Evolutionary conservation across 2,888 invertebrate genomes (phyloP), one percentile per base, ranked within the genome.

Genomic region (Scotopteryx bipunctaria): DNA sequence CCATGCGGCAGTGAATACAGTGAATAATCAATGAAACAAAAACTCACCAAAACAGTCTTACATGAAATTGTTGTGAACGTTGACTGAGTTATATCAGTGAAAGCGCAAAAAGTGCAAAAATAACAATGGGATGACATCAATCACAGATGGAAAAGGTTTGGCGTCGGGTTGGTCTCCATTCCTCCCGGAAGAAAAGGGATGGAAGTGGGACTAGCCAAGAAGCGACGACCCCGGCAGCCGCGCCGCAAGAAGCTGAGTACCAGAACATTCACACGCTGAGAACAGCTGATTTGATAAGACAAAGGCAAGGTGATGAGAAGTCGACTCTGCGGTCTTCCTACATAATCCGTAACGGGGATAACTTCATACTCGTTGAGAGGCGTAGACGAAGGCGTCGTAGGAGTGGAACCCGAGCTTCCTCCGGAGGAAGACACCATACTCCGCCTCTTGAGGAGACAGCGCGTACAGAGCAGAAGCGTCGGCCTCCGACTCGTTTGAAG

Each of bases 141-240:
- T 86, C 75, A 83, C 73, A 73, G 84, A 90, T 91, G 91, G 91
- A 91, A 90, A 91, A 91, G 81, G 90, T 91, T 86, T 91, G 91
- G 91, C 88, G 90, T 79, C 82, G 90, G 64, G 91, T 91, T 65
- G 91, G 91, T 77, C 91, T 91, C 83, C 91, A 91, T 86, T 91
- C 91, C 86, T 90, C 91, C 81, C 91, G 91, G 48, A 90, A 90
- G 81, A 91, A 91, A 85, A 87, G 90, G 86, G 91, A 91, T 83
- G 90, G 90, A 83, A 90, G 89, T 70, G 90, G 89, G 60, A 84
- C 88, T 65, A 89, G 89, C 68, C 77, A 68, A 61, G 88, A 90
- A 80, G 85, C 81, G 76, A 81, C 83, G 17, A 55, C 59, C 40
- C 49, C 53, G 25, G 49, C 54, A 13, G 77, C 81, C 41, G 51